Conservation (phyloP, 2,113 vertebrate species). For the Gavialis gangeticus region DNA sequence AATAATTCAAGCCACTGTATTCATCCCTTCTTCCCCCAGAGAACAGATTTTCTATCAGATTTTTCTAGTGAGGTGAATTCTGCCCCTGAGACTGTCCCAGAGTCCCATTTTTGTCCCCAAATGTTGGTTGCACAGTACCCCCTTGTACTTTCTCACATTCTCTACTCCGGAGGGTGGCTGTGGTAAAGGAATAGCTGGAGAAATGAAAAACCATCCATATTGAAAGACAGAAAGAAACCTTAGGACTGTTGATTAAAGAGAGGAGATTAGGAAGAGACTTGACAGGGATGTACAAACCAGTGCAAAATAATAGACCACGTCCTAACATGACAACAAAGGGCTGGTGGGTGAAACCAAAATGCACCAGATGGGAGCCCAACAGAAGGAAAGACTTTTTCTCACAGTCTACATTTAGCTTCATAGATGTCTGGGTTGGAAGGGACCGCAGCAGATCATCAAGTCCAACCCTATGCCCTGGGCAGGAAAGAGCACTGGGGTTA, state of each 20-base stretch:
- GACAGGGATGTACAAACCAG: background rate
- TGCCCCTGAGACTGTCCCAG: background rate
- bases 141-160: background rate
- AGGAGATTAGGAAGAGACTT: background rate
- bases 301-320: background rate
- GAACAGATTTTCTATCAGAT: background rate
- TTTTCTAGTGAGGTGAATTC: background rate
- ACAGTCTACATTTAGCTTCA: background rate
- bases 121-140: background rate
- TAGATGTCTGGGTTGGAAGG: no score
- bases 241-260: background rate
- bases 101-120: background rate
- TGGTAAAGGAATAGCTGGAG: background rate
- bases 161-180: background rate
- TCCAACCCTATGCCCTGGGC: no score
- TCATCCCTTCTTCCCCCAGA: background rate
- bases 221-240: background rate
- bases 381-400: background rate
- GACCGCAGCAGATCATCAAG: no score
- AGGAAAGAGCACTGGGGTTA: no score
- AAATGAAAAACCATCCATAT: background rate
- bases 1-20: rapidly evolving
- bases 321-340: background rate
- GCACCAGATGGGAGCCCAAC: background rate
- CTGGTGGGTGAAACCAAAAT: background rate